phyloP scores from a whole-genome alignment of 1,140 invertebrate species.

The Reticulitermes speratus region DNA sequence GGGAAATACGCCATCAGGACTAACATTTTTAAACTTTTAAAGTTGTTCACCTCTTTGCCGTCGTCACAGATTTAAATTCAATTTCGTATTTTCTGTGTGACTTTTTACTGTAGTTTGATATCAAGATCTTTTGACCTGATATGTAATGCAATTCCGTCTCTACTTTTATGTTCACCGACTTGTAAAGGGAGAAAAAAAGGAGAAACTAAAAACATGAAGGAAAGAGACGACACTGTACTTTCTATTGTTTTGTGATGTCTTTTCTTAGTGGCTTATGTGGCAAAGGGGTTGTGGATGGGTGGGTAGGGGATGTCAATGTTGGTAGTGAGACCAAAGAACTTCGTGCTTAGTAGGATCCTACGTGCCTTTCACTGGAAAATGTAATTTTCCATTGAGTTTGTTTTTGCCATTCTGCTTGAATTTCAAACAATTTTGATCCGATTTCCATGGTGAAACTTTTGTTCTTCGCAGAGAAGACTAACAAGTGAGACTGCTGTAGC shows the following conservation, averaged over 20 bases:
- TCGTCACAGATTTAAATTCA: not conserved
- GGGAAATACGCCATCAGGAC: too few relatives aligned
- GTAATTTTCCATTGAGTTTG: conserved; percentile 4
- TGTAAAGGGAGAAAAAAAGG: not conserved
- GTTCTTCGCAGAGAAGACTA: not conserved
- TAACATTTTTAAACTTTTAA: too few relatives aligned
- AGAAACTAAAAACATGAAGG: not conserved
- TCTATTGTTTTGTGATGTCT: not conserved
- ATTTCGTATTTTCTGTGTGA: not conserved
- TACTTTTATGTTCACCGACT: not conserved
- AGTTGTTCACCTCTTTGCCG: not conserved
- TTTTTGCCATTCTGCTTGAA: not conserved
- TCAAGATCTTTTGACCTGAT: not conserved
- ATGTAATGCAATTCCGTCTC: not conserved
- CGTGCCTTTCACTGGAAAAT: not conserved
- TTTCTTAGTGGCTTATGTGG: not conserved
- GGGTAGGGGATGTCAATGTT: not conserved
- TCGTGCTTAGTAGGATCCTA: not conserved
- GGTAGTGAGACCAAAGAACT: not conserved
- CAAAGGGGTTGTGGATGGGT: not conserved
- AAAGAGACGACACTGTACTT: not conserved
- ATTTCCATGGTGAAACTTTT: not conserved
- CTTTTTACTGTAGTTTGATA: not conserved
- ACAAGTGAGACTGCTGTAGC: not conserved
- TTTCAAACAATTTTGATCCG: not conserved